Evolutionary conservation across 2,113 vertebrate genomes (phyloP).

Genomic region (Perca fluviatilis): DNA sequence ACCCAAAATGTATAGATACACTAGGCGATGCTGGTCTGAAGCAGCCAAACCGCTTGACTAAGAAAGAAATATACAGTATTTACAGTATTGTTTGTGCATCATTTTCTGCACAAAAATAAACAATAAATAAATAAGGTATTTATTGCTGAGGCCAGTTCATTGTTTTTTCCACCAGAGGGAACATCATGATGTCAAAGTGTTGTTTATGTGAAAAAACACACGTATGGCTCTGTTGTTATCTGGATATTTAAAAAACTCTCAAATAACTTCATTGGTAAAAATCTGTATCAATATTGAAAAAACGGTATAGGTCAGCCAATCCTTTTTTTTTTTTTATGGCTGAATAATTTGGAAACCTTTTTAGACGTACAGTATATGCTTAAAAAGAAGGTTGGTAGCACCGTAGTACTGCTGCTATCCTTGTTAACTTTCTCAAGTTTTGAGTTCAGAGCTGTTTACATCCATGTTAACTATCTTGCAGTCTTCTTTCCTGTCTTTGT

Average conservation of each 20-base stretch:
- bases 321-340: not conserved
- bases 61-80: not conserved
- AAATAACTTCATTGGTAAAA: not conserved
- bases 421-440: not conserved
- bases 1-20: slow-evolving; percentile 26
- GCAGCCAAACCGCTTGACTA: not conserved
- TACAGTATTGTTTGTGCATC: not conserved
- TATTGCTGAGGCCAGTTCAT: not conserved
- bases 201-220: not conserved
- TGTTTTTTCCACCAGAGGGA: not conserved
- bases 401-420: not conserved
- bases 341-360: not conserved
- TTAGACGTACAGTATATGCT: not conserved
- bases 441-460: not conserved
- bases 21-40: slow-evolving; percentile 4
- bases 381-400: not conserved
- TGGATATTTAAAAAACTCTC: not conserved
- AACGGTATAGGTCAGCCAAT: not conserved
- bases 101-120: slow-evolving; percentile 2
- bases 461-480: not conserved
- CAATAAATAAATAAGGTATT: not conserved
- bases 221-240: not conserved
- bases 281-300: not conserved
- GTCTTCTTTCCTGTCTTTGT: not conserved
- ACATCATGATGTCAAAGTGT: too few relatives aligned